Conservation (phyloP, 2,797 vertebrate genomes). For the Liparis tanakae region DNA sequence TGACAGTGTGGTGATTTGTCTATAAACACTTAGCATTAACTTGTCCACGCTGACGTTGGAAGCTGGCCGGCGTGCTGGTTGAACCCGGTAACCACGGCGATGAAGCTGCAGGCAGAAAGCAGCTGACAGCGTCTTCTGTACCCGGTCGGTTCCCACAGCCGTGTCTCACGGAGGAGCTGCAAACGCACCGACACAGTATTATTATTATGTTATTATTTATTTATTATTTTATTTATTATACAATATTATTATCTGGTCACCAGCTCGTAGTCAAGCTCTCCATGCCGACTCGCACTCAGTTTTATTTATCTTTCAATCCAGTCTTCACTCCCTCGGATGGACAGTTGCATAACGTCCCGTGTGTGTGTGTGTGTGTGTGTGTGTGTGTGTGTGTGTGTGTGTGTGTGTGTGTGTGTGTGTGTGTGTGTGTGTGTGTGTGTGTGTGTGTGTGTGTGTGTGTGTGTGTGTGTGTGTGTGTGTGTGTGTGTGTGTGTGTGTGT, state of each 20-base stretch:
- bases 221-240: no score
- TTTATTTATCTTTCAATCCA: slow-evolving; percentile 30
- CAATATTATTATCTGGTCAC: slow-evolving; percentile 50
- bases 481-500: slow-evolving; percentile 11
- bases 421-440: slow-evolving; percentile 6
- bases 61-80: no score
- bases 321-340: slow-evolving; percentile 14
- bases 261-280: slow-evolving; percentile 17
- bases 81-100: slow-evolving; percentile 48
- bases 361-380: slow-evolving; percentile 18
- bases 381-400: slow-evolving; percentile 12
- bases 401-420: slow-evolving; percentile 18
- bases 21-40: not conserved
- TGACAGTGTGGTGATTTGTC: not conserved
- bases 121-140: slow-evolving; percentile 33
- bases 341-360: slow-evolving; percentile 11
- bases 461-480: slow-evolving; percentile 7
- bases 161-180: slow-evolving; percentile 12
- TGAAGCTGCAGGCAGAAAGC: slow-evolving; percentile 43
- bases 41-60: no score
- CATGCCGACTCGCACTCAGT: not conserved
- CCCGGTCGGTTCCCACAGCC: slow-evolving; percentile 35
- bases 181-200: slow-evolving; percentile 39
- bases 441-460: slow-evolving; percentile 12
- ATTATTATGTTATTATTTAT: no score